A percentile compares a stretch with the other conserved stretches of the same genome.
phyloP scores from a whole-genome alignment of 2,888 invertebrate species.

The Drosophila falleni region DNA sequence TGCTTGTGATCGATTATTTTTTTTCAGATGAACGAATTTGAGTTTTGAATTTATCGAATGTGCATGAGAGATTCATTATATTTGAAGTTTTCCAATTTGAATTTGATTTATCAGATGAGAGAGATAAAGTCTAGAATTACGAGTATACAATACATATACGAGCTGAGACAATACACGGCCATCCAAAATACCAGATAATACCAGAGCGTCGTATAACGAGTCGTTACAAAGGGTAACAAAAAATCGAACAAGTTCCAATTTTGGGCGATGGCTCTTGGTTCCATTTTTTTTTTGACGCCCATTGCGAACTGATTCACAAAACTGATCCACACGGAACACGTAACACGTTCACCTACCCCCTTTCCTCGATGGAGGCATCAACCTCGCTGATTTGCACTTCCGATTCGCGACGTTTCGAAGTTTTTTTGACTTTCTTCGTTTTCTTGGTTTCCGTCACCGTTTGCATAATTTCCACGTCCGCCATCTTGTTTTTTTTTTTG shows the following conservation, averaged over 20 bases:
- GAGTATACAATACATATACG: slow-evolving; percentile 41
- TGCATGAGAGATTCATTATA: slow-evolving; percentile 28
- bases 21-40: slow-evolving; percentile 31
- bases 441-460: slow-evolving; percentile 93
- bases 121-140: slow-evolving; percentile 3
- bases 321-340: slow-evolving; percentile 63
- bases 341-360: slow-evolving; percentile 93
- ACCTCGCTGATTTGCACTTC: slow-evolving; percentile 94
- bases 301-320: slow-evolving; percentile 58
- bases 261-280: not conserved
- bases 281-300: slow-evolving; percentile 12
- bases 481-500: slow-evolving; percentile 88
- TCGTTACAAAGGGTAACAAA: slow-evolving; percentile 1
- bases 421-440: slow-evolving; percentile 96
- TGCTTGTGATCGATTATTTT: slow-evolving; percentile 47
- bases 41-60: slow-evolving; percentile 33
- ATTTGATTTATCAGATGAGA: slow-evolving; percentile 23
- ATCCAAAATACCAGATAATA: slow-evolving; percentile 48
- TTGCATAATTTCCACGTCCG: slow-evolving; percentile 95
- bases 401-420: slow-evolving; percentile 92
- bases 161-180: slow-evolving; percentile 15
- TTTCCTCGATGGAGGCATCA: slow-evolving; percentile 89
- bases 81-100: slow-evolving; percentile 8
- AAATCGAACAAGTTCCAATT: not conserved
- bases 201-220: slow-evolving; percentile 17